Percentiles rank a stretch among this genome's conserved stretches.
These are phyloP conservation scores for Cephus pygmeus DNA, from an alignment of 2,888 invertebrate species.

Conservation along the genomic window DNA sequence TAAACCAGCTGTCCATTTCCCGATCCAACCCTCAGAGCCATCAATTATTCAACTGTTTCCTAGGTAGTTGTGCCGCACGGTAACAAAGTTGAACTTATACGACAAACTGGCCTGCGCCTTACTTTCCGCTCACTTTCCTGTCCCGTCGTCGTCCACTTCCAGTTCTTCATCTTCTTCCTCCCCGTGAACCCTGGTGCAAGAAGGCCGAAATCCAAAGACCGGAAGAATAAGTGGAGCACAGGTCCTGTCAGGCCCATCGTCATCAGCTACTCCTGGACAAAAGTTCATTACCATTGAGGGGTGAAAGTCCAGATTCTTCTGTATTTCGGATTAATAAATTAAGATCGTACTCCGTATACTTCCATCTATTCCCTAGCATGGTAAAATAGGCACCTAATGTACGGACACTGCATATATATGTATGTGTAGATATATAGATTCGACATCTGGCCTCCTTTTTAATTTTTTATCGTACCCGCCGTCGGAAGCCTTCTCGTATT, in stretches of 20 bases:
- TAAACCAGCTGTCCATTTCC: constrained; percentile 36
- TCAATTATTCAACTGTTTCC: constrained; percentile 32
- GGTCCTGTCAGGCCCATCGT: not conserved
- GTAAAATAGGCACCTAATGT: not conserved
- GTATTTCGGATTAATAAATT: not conserved
- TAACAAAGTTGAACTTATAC: constrained; percentile 7
- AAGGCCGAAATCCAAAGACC: not conserved
- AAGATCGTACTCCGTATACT: not conserved
- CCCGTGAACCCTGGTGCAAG: not conserved
- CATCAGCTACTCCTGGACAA: not conserved
- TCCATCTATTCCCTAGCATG: not conserved
- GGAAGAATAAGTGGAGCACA: not conserved
- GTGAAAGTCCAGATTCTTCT: not conserved
- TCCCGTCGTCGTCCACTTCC: not conserved
- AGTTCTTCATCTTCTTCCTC: not conserved
- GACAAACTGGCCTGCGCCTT: constrained; percentile 21
- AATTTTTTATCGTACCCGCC: constrained; percentile 28
- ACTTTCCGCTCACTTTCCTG: constrained; percentile 32
- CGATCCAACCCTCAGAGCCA: constrained; percentile 34
- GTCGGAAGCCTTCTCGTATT: constrained; percentile 29
- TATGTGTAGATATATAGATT: not conserved
- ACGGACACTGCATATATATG: no score
- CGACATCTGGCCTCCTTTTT: constrained; percentile 31
- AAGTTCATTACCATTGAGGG: not conserved
- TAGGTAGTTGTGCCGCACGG: constrained; percentile 9